These are phyloP conservation scores for Drosophila elegans DNA, from an alignment of 1,140 invertebrate species.

Conservation along the genomic window DNA sequence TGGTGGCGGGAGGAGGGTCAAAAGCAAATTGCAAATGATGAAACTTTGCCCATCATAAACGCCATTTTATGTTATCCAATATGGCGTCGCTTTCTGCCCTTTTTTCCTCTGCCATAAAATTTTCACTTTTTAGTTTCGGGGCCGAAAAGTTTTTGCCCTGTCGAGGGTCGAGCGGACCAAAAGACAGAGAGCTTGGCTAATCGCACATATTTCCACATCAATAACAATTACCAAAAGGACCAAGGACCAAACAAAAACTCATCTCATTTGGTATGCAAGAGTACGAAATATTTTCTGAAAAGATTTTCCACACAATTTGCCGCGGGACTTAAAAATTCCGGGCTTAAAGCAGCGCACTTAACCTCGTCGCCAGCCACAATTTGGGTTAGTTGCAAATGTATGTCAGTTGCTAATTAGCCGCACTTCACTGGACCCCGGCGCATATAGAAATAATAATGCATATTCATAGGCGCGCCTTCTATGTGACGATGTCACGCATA, in stretches of 20 bases:
- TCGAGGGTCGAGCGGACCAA: conserved; percentile 1
- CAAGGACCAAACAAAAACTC: conserved; percentile 35
- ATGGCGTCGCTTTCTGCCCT: conserved; percentile 49
- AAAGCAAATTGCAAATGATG: conserved; percentile 73
- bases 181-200: conserved; percentile 42
- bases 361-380: conserved; percentile 44
- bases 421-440: conserved; percentile 45
- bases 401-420: conserved; percentile 68
- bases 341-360: conserved; percentile 37
- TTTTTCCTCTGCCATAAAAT: conserved; percentile 46
- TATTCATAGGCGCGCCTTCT: conserved; percentile 54
- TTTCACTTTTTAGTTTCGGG: conserved; percentile 70
- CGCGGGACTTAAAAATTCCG: conserved; percentile 34
- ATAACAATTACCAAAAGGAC: conserved; percentile 65
- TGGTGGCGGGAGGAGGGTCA: conserved; percentile 33
- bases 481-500: conserved; percentile 69
- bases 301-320: conserved; percentile 65
- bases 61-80: conserved; percentile 75
- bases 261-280: conserved; percentile 58
- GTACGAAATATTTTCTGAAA: conserved; percentile 14
- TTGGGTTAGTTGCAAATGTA: conserved; percentile 55
- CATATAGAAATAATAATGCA: conserved; percentile 64
- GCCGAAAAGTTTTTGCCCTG: conserved; percentile 45
- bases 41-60: conserved; percentile 75
- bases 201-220: conserved; percentile 73